Percentiles rank a stretch among this genome's conserved stretches.
Evolutionary conservation across 1,140 invertebrate species (phyloP).

Genomic region (Heliconius eleuchia): DNA sequence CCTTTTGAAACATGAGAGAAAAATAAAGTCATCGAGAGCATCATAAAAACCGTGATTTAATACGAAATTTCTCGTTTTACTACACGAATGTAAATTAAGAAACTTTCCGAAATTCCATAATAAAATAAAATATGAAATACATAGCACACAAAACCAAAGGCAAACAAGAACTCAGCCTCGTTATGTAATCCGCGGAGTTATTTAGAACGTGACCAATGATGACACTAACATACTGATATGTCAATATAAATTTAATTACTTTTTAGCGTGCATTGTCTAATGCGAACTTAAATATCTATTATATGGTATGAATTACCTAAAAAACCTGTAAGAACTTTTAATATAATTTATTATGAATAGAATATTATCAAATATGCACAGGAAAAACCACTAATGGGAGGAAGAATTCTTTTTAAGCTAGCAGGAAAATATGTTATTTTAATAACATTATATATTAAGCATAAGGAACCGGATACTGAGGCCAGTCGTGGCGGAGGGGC

Average conservation of each 20-base stretch:
- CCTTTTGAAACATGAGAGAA: too few species aligned
- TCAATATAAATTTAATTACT: slow-evolving; percentile 6
- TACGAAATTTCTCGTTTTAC: not conserved
- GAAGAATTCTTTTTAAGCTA: too few species aligned
- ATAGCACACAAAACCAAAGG: not conserved
- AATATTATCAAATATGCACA: too few species aligned
- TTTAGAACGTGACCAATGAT: slow-evolving; percentile 15
- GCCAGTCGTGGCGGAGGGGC: too few species aligned
- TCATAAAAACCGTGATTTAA: not conserved
- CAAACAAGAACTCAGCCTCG: not conserved
- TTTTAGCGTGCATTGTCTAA: not conserved
- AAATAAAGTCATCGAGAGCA: not conserved
- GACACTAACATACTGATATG: not conserved
- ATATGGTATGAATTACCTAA: not conserved
- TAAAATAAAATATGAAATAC: not conserved
- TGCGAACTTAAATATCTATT: not conserved
- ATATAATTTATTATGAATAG: too few species aligned
- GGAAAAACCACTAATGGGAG: too few species aligned
- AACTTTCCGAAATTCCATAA: not conserved
- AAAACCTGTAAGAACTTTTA: too few species aligned
- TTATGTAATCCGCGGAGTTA: slow-evolving; percentile 10
- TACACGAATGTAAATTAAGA: not conserved
- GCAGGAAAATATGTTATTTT: too few species aligned
- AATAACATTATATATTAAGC: too few species aligned
- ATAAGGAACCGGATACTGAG: too few species aligned